Evolutionary conservation across 2,113 vertebrate species (phyloP).

Genomic region (Prinia subflava): DNA sequence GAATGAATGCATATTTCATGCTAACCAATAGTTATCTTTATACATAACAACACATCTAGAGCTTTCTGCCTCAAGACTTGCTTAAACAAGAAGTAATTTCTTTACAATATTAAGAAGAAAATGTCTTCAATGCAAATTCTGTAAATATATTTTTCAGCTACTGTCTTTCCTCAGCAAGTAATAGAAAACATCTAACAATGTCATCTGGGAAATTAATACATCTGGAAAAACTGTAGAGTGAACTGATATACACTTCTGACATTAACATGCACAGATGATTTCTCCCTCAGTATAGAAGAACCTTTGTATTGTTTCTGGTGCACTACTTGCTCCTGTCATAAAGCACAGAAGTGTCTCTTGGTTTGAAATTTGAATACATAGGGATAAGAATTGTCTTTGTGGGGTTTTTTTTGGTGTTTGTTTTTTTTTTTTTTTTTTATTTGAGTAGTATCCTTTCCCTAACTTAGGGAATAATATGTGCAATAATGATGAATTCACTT

Average conservation of each 20-base stretch:
- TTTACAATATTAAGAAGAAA: not conserved
- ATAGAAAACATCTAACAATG: not conserved
- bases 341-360: not conserved
- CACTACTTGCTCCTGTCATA: not conserved
- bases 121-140: not conserved
- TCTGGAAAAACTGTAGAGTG: not conserved
- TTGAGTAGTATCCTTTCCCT: not conserved
- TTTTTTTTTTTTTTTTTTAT: not conserved
- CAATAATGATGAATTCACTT: not conserved
- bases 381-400: not conserved
- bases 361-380: not conserved
- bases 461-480: not conserved
- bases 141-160: not conserved
- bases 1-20: not conserved
- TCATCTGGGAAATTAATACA: constrained; percentile 12
- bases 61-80: not conserved
- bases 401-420: not conserved
- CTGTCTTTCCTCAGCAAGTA: not conserved
- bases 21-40: not conserved
- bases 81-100: not conserved
- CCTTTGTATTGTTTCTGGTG: not conserved
- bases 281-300: not conserved
- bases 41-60: not conserved
- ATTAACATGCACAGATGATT: not conserved
- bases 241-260: not conserved